Percentiles rank a stretch among this genome's conserved stretches.
Conservation (phyloP, 2,113 vertebrate genomes). For the Cololabis saira region DNA sequence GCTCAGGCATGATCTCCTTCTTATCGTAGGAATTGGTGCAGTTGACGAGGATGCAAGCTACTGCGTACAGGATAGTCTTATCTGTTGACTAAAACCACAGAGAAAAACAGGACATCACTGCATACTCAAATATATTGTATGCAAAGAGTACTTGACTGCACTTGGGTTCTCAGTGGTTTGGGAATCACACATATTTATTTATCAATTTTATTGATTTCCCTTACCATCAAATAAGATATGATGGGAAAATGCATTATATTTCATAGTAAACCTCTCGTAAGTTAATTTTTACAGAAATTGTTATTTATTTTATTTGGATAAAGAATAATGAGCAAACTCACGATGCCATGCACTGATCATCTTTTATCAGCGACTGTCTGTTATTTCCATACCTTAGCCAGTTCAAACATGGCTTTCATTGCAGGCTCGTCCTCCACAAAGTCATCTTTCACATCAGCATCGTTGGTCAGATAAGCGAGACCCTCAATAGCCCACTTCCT, state of each 20-base stretch:
- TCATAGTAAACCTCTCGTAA: too few species aligned
- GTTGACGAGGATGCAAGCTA: slow-evolving; percentile 92
- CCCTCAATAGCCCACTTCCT: slow-evolving; percentile 96
- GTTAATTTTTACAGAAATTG: too few species aligned
- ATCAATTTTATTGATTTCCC: too few species aligned
- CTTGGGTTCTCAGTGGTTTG: too few species aligned
- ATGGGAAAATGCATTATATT: too few species aligned
- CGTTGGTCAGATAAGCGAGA: slow-evolving; percentile 93
- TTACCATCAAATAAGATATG: too few species aligned
- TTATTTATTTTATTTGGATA: too few species aligned
- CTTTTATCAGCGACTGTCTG: neutral
- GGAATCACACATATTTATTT: too few species aligned
- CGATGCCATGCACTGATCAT: neutral
- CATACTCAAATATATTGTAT: too few species aligned
- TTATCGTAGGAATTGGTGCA: slow-evolving; percentile 97
- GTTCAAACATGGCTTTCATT: slow-evolving; percentile 95
- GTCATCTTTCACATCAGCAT: slow-evolving; percentile 98
- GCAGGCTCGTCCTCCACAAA: slow-evolving; percentile 94
- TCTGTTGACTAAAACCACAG: slow-evolving; percentile 84
- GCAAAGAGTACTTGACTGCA: too few species aligned
- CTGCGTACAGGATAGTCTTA: slow-evolving; percentile 95
- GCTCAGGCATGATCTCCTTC: slow-evolving; percentile 94
- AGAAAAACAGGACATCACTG: slow-evolving; percentile 13
- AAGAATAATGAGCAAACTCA: too few species aligned
- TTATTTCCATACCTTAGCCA: slow-evolving; percentile 86